Conservation (phyloP, 1,140 invertebrate genomes). For the Bombus pyrosoma region DNA sequence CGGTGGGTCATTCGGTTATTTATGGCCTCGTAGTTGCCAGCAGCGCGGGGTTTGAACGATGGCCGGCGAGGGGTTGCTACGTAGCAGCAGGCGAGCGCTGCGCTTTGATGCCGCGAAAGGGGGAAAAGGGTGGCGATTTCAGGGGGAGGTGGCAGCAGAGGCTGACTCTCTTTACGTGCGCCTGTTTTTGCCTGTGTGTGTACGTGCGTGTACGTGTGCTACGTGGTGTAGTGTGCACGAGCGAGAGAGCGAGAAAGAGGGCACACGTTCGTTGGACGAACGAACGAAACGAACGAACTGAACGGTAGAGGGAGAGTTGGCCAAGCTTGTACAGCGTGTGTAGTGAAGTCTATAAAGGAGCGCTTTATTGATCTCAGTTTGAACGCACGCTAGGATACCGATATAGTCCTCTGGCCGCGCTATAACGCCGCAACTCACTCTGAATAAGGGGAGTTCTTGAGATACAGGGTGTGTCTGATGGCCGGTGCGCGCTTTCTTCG, state of each 20-base stretch:
- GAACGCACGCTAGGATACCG: conserved; percentile 81
- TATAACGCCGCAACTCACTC: conserved; percentile 37
- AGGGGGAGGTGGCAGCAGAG: conserved; percentile 62
- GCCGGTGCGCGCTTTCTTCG: conserved; percentile 27
- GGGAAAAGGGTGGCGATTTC: conserved; percentile 64
- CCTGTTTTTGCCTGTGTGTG: not conserved
- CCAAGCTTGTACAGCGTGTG: conserved; percentile 79
- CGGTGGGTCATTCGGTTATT: conserved; percentile 80
- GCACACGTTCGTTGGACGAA: not conserved
- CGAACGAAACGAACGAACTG: conserved; percentile 3
- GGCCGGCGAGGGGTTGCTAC: conserved; percentile 66
- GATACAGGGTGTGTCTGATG: conserved; percentile 50
- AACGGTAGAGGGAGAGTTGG: conserved; percentile 63
- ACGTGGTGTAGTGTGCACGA: not conserved
- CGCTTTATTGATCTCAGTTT: conserved; percentile 82
- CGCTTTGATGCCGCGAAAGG: conserved; percentile 54
- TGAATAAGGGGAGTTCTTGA: conserved; percentile 49
- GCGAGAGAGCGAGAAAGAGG: conserved; percentile 22
- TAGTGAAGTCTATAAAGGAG: conserved; percentile 81
- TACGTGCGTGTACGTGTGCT: not conserved
- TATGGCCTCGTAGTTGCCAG: conserved; percentile 73
- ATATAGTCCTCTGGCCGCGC: conserved; percentile 69
- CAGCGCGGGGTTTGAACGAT: conserved; percentile 66
- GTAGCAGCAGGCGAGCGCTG: conserved; percentile 49
- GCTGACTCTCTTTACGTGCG: conserved; percentile 56